Percentiles rank a stretch among this genome's conserved stretches.
Conservation (phyloP, 2,888 invertebrate species). For the Lepetodrilus schrolli region DNA sequence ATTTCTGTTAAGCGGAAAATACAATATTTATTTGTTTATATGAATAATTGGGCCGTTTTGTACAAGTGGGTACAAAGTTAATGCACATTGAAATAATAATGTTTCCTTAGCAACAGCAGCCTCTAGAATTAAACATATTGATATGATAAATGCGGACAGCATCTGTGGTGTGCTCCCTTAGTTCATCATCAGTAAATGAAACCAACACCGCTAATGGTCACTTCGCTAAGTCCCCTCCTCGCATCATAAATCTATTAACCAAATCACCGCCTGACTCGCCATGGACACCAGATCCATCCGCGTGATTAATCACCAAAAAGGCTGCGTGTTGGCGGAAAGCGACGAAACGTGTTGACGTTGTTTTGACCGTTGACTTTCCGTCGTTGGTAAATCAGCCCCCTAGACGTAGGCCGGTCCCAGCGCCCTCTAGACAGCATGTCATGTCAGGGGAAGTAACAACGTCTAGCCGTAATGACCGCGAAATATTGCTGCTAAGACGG, state of each 20-base stretch:
- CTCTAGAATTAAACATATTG: too few species aligned
- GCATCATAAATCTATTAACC: slow-evolving; percentile 18
- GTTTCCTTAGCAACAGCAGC: too few species aligned
- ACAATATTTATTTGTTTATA: too few species aligned
- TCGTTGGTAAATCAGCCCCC: not conserved
- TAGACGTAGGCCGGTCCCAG: not conserved
- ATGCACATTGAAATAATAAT: too few species aligned
- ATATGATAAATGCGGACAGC: too few species aligned
- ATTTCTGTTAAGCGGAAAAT: too few species aligned
- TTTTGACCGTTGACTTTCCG: slow-evolving; percentile 13
- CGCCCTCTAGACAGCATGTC: not conserved
- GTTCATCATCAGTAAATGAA: not conserved
- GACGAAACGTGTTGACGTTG: slow-evolving; percentile 15
- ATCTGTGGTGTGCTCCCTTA: too few species aligned
- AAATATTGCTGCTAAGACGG: not conserved
- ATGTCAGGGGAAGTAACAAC: not conserved
- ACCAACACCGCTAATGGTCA: not conserved
- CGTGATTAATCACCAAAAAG: slow-evolving; percentile 3
- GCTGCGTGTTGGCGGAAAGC: not conserved
- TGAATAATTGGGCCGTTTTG: too few species aligned
- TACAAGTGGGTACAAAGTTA: too few species aligned
- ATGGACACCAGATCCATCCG: not conserved
- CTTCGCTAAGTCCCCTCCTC: not conserved
- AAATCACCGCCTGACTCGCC: not conserved
- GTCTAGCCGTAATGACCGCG: not conserved